Base-by-base conservation (phyloP, 1,140 invertebrate species). In the Drosophila punjabiensis region DNA sequence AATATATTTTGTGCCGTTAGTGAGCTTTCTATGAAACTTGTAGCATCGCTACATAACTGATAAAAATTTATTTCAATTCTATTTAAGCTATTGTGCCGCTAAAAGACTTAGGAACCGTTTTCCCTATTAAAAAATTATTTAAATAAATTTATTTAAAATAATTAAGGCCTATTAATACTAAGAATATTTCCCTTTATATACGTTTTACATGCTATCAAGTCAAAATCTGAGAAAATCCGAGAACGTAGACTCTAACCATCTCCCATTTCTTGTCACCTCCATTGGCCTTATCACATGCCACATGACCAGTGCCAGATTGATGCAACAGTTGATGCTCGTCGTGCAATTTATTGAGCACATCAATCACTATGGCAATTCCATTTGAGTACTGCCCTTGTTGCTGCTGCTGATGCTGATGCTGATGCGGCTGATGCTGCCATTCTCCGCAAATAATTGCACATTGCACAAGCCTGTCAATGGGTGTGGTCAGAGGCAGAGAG, bases 281-380 rank as follows among this genome's bases (percentile, higher is more conserved):
- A 52, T 37, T 62, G 68, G 74, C 60, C 70, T 80, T 80, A 77
- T 88, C 76, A 77, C 28, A 59, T 69, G 66, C 48, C 66, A 64
- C 48, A 70, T 78, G 39, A 37, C 43, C 68, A 70, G 59, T 18
- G 30, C 39, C 52, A 59, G 69, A 48, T 59, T 76, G 62, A 41
- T 71, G 48, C 59, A 63, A 56, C 62, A 80, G 39, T 53, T 76
- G 61, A 82, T 76, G 82, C 70, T 63, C 79, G 47, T 76, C 58
- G 79, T 82, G 79, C 86, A 82, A 90, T 89, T 89, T 91, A 89
- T 89, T 89, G 86, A 71, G 82, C 82, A 85, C 86, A 89, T 89
- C 86, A 90, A 89, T 89, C 86, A 89, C 82, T 56, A 78, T 75
- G 84, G 74, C 77, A 76, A 84, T 88, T 76, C 85, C 85, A 79